These are phyloP conservation scores for Hipposideros armiger DNA, from an alignment of 2,113 vertebrate genomes.

Conservation along the genomic window DNA sequence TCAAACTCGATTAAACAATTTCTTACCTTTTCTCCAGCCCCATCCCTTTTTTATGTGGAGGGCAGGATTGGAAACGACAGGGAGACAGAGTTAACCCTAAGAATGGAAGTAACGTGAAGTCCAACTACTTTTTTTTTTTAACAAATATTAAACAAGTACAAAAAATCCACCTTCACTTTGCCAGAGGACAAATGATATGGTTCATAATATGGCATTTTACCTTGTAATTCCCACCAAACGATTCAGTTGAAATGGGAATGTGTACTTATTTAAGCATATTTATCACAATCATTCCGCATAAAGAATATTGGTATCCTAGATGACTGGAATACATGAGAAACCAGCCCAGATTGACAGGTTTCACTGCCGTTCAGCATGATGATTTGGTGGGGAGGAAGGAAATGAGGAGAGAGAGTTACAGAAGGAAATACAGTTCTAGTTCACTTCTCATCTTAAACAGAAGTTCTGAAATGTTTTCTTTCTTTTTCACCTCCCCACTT, in stretches of 20 bases:
- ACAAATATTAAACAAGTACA: background rate
- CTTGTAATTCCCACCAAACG: background rate
- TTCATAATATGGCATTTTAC: background rate
- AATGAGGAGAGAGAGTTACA: background rate
- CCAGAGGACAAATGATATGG: background rate
- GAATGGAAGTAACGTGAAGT: background rate
- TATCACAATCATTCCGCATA: slow-evolving; percentile 5
- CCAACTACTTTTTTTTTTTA: background rate
- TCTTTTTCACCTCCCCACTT: background rate
- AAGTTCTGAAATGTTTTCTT: slow-evolving; percentile 23
- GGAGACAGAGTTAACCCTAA: background rate
- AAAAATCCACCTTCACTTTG: background rate
- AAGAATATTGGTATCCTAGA: background rate
- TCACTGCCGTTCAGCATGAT: background rate
- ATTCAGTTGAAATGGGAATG: background rate
- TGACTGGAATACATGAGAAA: background rate
- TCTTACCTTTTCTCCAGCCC: background rate
- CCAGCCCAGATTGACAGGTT: background rate
- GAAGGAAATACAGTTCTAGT: background rate
- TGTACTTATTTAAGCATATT: background rate
- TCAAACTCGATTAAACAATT: background rate
- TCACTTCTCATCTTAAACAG: background rate
- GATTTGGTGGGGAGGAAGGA: background rate
- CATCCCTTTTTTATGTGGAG: background rate
- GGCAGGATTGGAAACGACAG: background rate